Conservation (phyloP, 2,888 invertebrate species). For the Therioaphis trifolii region DNA sequence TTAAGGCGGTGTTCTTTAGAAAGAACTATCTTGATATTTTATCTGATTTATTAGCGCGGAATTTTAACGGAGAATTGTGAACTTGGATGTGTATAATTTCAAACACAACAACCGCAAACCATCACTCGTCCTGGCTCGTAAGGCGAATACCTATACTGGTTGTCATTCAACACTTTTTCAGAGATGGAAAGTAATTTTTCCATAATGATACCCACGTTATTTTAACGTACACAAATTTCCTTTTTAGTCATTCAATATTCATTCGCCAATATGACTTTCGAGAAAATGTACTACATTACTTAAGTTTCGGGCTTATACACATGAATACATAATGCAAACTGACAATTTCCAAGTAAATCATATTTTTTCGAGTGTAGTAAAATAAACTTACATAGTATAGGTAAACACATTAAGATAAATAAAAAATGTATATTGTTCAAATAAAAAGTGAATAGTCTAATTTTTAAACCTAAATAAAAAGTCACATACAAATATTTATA, state of each 20-base stretch:
- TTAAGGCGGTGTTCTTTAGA: neutral
- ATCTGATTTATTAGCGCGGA: slow-evolving; percentile 33
- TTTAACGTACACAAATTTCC: neutral
- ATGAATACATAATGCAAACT: no score
- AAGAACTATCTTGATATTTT: neutral
- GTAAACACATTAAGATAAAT: neutral
- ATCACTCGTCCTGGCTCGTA: neutral
- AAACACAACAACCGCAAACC: neutral
- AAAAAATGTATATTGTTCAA: neutral
- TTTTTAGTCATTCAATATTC: neutral
- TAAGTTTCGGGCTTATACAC: no score
- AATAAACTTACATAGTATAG: neutral
- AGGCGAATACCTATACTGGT: no score
- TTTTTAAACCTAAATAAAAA: no score
- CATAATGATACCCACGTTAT: neutral
- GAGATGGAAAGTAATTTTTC: neutral
- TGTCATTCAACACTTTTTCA: slow-evolving; percentile 20
- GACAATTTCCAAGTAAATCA: neutral
- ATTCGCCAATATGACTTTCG: neutral
- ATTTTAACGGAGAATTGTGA: slow-evolving; percentile 9
- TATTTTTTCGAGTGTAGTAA: neutral
- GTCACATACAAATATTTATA: no score
- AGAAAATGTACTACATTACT: neutral
- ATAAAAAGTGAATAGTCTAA: no score
- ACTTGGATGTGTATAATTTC: slow-evolving; percentile 14